Evolutionary conservation across 1,140 invertebrate species (phyloP), one percentile per base, ranked within the genome.

Genomic region (Helicoverpa zea): DNA sequence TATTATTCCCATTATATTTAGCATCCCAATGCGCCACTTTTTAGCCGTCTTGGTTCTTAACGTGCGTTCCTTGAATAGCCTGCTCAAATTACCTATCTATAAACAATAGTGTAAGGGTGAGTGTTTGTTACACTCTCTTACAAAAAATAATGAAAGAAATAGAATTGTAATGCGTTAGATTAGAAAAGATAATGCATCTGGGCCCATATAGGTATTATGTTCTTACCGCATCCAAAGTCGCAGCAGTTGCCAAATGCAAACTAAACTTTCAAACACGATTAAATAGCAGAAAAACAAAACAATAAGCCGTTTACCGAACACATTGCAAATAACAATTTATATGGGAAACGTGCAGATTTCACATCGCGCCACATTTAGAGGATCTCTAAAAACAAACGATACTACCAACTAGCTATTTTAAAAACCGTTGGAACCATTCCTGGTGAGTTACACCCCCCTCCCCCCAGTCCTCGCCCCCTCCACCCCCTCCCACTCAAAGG

Each of bases 321-420:
- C 12, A 52, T 23, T 47, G n/a, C 11, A 7, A 9, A 72, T 54
- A 54, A 18, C 49, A 23, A 72, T 72, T 72, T 23, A 30, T 49
- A 13, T 72, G 49, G 52, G 68, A 29, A 72, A 54, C 68, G 68
- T 72, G 68, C 47, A 29, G 49, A 72, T 72, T 72, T 72, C 35
- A 72, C 49, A 52, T 72, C 18, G 18, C 68, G 68, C 68, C 68
- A 51, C 68, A 52, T 72, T 72, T 72, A 52, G 23, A 72, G 68
- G 68, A 72, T 52, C 49, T 72, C 68, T 72, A 72, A 72, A 72
- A 72, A 72, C 68, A 72, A 72, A 72, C 49, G 68, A 18, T 72
- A 51, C 49, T 72, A 72, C 49, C 18, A 54, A 72, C 68, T 54
- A 54, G 49, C 68, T 72, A 76, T 59, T 63, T 47, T 76, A 76